Percentiles rank a stretch among this genome's conserved stretches.
phyloP scores from a whole-genome alignment of 1,140 invertebrate species.

The Lepidurus arcticus region DNA sequence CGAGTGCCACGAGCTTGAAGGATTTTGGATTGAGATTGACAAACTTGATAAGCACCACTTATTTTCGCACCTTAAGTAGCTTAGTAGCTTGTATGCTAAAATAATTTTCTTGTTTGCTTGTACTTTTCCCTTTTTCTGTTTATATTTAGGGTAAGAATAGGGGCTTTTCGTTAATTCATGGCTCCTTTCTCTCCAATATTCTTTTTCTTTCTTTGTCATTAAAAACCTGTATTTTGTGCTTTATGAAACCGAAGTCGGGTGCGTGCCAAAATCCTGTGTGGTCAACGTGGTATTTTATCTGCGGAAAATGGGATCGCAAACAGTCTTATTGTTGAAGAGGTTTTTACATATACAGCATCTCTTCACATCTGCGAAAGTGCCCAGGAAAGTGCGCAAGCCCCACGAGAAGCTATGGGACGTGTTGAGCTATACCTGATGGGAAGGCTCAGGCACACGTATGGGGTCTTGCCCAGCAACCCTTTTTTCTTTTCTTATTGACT shows the following conservation, averaged over 20 bases:
- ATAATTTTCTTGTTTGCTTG: not conserved
- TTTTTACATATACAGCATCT: constrained; percentile 12
- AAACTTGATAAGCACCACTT: not conserved
- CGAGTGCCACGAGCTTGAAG: not conserved
- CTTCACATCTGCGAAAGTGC: not conserved
- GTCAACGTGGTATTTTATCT: not conserved
- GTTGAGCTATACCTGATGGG: not conserved
- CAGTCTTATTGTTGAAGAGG: not conserved
- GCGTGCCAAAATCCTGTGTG: constrained; percentile 14
- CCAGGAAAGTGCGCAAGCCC: not conserved
- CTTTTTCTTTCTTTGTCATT: too few relatives aligned
- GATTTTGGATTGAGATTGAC: not conserved
- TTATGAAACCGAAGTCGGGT: not conserved
- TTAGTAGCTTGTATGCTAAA: constrained; percentile 18
- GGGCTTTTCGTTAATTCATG: too few relatives aligned
- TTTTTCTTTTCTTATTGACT: not conserved
- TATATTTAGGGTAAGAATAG: too few relatives aligned
- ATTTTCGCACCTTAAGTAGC: not conserved
- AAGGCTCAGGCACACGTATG: not conserved
- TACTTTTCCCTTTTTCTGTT: too few relatives aligned
- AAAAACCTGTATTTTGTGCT: too few relatives aligned
- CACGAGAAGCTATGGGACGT: not conserved
- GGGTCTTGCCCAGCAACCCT: not conserved
- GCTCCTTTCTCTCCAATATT: too few relatives aligned
- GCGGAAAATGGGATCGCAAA: not conserved